Evolutionary conservation across 1,140 invertebrate genomes (phyloP).

Genomic region (Coelopa frigida): DNA sequence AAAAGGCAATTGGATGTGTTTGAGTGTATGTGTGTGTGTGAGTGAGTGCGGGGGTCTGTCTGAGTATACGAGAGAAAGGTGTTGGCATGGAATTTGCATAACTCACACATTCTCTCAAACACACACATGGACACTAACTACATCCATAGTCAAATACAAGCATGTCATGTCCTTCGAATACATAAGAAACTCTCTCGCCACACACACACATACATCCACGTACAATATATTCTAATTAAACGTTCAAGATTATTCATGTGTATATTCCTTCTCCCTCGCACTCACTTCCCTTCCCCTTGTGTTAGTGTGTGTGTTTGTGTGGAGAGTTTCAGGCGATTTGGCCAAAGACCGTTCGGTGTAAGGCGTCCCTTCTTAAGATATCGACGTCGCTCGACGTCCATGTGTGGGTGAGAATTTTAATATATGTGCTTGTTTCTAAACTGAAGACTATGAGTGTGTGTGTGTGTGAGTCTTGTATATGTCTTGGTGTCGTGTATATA

Average conservation of each 20-base stretch:
- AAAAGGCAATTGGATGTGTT: conserved; percentile 37
- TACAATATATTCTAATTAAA: conserved; percentile 11
- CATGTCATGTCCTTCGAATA: not conserved
- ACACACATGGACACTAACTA: not conserved
- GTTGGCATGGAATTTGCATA: conserved; percentile 45
- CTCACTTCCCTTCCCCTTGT: no score
- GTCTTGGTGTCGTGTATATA: not conserved
- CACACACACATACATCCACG: conserved; percentile 1
- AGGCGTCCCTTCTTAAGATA: no score
- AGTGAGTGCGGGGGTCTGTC: conserved; percentile 2
- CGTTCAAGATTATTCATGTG: conserved; percentile 12
- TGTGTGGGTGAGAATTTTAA: no score
- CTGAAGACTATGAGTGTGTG: conserved; percentile 10
- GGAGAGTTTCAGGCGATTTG: no score
- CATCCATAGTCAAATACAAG: not conserved
- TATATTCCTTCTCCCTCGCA: no score
- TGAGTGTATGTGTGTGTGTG: conserved; percentile 21
- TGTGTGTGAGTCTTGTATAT: conserved; percentile 18
- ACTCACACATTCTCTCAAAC: conserved; percentile 12
- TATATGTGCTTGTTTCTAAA: no score
- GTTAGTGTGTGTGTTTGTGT: no score
- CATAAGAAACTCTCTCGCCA: conserved; percentile 4
- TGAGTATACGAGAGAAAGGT: conserved; percentile 27
- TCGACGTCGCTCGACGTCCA: no score
- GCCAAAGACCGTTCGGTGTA: no score